Evolutionary conservation across 2,888 invertebrate genomes (phyloP), one percentile per base, ranked within the genome.

Genomic region (Maniola hyperantus): DNA sequence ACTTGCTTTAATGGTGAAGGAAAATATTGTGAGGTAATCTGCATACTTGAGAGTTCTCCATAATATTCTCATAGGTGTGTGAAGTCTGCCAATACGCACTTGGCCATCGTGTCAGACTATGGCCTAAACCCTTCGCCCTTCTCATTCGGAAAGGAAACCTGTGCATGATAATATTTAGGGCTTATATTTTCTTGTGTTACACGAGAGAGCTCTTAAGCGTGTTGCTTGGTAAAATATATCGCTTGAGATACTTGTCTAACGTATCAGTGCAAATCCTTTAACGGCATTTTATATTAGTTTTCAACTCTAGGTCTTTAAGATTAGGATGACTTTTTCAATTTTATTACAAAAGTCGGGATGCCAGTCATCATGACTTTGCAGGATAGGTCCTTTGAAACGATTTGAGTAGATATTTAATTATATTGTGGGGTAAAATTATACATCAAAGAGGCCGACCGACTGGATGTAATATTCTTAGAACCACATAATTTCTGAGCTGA

Each of bases 171-270:
- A 7, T 46, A 46, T 15, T 7, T 6, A 7, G 7, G 1, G 46
- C 46, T 15, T 15, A 7, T 15, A 46, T 46, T 46, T 46, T 46
- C 46, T 46, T 46, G 46, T 15, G 2, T 15, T 8, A 46, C 15
- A 46, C 15, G 7, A 2, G 15, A 15, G 8, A 1, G 20, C 7
- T 10, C 18, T 34, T 34, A 2, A 15, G 18, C 10, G 36, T 39
- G 36, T n/a, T n/a, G n/a, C 53, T 53, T 13, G n/a, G n/a, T 53
- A 33, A 58, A 62, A 62, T 58, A 62, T 58, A 55, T 55, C 34
- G 53, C 57, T 62, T 42, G 62, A 62, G 54, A 68, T 68, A 42
- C 39, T 18, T 55, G 63, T 59, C 46, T 59, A 15, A 48, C 33
- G 34, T 33, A 48, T 59, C 62, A 66, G 34, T 64, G 36, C 59